Conservation (phyloP, 2,888 invertebrate genomes). For the Diaprepes abbreviatus region DNA sequence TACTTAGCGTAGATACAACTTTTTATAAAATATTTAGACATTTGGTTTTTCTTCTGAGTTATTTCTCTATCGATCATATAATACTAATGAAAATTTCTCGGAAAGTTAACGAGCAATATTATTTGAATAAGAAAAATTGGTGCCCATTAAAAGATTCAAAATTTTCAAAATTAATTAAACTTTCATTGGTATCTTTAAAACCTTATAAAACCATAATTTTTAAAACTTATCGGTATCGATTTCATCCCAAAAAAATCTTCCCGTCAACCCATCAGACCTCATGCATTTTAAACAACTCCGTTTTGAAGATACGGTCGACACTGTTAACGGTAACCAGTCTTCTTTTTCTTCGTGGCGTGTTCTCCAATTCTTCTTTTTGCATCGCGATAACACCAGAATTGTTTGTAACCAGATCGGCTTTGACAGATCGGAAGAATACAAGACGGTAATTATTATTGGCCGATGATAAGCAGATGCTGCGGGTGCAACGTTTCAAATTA, state of each 20-base stretch:
- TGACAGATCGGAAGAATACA: conserved; percentile 8
- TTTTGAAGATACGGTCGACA: conserved; percentile 22
- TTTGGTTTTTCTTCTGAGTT: no score
- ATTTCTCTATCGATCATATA: no score
- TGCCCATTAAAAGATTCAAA: no score
- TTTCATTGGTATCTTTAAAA: no score
- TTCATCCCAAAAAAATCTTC: not conserved
- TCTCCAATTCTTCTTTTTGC: conserved; percentile 14
- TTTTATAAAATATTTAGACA: no score
- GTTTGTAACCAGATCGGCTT: not conserved
- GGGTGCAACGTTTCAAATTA: not conserved
- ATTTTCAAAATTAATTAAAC: no score
- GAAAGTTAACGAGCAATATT: no score
- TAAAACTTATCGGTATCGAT: no score
- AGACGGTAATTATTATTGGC: conserved; percentile 8
- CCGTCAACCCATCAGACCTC: not conserved
- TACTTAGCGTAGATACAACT: no score
- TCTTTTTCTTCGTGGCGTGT: conserved; percentile 21
- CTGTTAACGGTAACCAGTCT: conserved; percentile 26
- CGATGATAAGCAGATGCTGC: conserved; percentile 5
- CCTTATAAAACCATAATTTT: no score
- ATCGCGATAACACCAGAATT: conserved; percentile 21
- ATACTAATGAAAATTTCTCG: no score
- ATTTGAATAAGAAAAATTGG: no score
- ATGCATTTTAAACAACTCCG: conserved; percentile 1